Evolutionary conservation across 2,888 invertebrate genomes (phyloP).

Genomic region (Drosophila histrio): DNA sequence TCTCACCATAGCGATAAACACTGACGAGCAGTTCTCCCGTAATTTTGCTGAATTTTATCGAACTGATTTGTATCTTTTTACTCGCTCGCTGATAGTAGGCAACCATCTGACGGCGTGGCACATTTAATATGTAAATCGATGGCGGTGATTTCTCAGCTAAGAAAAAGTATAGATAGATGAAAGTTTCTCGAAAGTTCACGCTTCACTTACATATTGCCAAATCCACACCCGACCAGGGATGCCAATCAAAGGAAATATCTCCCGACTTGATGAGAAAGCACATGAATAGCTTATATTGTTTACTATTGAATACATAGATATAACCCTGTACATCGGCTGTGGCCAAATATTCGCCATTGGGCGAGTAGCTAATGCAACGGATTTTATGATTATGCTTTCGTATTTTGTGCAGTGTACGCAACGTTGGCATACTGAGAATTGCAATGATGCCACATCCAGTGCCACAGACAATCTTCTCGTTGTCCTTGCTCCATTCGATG

Average conservation of each 20-base stretch:
- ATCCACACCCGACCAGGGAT: constrained; percentile 84
- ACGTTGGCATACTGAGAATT: constrained; percentile 56
- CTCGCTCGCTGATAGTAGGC: constrained; percentile 81
- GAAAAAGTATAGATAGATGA: neutral
- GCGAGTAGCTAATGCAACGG: constrained; percentile 77
- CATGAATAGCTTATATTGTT: constrained; percentile 55
- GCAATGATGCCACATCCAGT: constrained; percentile 71
- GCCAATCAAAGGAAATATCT: constrained; percentile 83
- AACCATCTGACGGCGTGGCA: constrained; percentile 76
- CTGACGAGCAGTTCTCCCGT: constrained; percentile 84
- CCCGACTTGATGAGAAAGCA: constrained; percentile 61
- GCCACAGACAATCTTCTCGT: constrained; percentile 78
- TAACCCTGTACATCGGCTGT: constrained; percentile 76
- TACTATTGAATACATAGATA: constrained; percentile 74
- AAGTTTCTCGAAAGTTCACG: neutral
- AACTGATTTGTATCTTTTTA: constrained; percentile 74
- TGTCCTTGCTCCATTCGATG: constrained; percentile 78
- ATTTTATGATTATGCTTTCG: constrained; percentile 66
- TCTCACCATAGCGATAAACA: constrained; percentile 66
- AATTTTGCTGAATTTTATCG: constrained; percentile 83
- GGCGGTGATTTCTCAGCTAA: constrained; percentile 79
- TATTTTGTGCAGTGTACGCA: constrained; percentile 55
- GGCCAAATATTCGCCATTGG: constrained; percentile 79
- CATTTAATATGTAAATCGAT: constrained; percentile 79
- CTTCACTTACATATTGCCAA: constrained; percentile 81